Base-by-base conservation (phyloP, 2,113 vertebrate species). In the Lipophrys pholis region DNA sequence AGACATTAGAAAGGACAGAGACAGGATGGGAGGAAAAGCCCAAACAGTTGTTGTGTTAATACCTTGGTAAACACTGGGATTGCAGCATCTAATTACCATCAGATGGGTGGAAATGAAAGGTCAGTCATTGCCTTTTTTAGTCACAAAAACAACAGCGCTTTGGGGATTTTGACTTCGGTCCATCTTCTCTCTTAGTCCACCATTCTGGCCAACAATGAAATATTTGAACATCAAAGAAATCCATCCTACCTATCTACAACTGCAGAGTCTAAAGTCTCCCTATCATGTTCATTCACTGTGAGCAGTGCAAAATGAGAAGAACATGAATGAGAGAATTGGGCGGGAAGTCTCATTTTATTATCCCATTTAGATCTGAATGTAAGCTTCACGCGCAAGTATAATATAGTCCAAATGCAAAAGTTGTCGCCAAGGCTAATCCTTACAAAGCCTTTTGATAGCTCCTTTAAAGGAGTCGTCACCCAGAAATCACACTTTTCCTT, bases 61-160 rank as follows among this genome's bases (percentile, higher is more conserved):
- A 82, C 91, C 86, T 93, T 92, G 87, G 88, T 88, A 64, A 45
- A 92, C 91, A 87, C 80, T 91, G 87, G 91, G 90, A 94, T 94
- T 86, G 93, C 91, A 83, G 83, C 78, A 93, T 89, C 93, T 93
- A 76, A 91, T 90, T 94, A 87, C 10, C 57, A 80, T 94, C 91
- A 93, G 87, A 90, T 90, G 83, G 82, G 87, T 92, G 93, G 85
- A 93, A 83, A 81, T 64, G 82, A 90, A 92, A 93, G 83, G 84
- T 92, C 88, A 91, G 84, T 87, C 81, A 64, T 58, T 83, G 90
- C 54, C 76, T 92, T 72, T 87, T 87, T 83, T 66, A 60, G 60
- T 68, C 66, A 61, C 3, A 16, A 52, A 71, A 46, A 67, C 50
- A 39, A 61, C n/a, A 4, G 5, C 11, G 62, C 86, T 77, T 55